phyloP scores from a whole-genome alignment of 2,113 vertebrate species.

The Ancistrus triradiatus region DNA sequence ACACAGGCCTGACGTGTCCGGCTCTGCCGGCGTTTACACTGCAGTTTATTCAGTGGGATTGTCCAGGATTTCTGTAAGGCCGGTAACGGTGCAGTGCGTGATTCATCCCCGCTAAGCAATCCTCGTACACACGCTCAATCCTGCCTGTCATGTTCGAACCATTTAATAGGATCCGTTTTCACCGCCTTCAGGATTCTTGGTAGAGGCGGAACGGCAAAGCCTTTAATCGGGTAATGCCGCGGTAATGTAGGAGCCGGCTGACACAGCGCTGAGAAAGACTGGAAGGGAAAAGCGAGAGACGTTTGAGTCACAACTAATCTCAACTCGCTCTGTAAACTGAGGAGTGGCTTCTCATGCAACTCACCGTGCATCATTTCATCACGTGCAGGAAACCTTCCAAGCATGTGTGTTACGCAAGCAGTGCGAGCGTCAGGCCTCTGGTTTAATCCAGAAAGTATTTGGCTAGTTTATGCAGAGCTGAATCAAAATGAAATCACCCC shows the following conservation, averaged over 20 bases:
- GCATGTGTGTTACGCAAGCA: not conserved
- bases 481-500: too few relatives aligned
- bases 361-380: not conserved
- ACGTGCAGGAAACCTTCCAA: not conserved
- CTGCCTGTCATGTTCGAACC: not conserved
- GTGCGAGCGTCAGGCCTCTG: too few relatives aligned
- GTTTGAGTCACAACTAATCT: conserved; percentile 3
- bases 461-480: too few relatives aligned
- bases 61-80: not conserved
- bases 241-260: not conserved
- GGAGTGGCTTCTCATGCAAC: not conserved
- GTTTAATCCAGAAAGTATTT: too few relatives aligned
- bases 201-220: not conserved
- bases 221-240: conserved; percentile 18
- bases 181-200: not conserved
- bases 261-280: not conserved
- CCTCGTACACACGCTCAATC: conserved; percentile 15
- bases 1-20: too few relatives aligned
- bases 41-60: not conserved
- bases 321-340: not conserved
- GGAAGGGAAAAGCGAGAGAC: not conserved
- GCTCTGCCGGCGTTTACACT: too few relatives aligned
- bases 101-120: not conserved
- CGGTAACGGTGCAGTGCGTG: not conserved
- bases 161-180: not conserved